Evolutionary conservation across 2,888 invertebrate genomes (phyloP).

Genomic region (Congeria kusceri): DNA sequence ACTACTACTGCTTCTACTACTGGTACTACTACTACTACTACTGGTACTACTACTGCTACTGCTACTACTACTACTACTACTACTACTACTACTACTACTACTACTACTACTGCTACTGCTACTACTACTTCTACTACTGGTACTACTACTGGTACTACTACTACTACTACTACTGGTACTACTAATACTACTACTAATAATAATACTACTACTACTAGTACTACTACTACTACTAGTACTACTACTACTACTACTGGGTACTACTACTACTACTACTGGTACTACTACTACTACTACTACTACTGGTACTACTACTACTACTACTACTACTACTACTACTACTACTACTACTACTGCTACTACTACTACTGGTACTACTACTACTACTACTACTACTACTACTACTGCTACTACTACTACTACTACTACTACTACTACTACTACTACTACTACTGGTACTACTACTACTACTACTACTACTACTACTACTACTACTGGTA

Average conservation of each 20-base stretch:
- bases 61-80: constrained; percentile 43
- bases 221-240: constrained; percentile 37
- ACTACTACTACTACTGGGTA: constrained; percentile 23
- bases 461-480: constrained; percentile 44
- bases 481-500: constrained; percentile 44
- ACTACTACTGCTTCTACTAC: constrained; percentile 30
- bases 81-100: constrained; percentile 45
- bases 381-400: constrained; percentile 38
- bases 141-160: constrained; percentile 42
- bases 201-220: constrained; percentile 41
- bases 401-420: constrained; percentile 29
- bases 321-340: constrained; percentile 22
- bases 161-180: constrained; percentile 43
- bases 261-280: constrained; percentile 16
- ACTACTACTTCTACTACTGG: constrained; percentile 40
- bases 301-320: constrained; percentile 16
- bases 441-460: constrained; percentile 23
- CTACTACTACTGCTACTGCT: constrained; percentile 41
- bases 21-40: constrained; percentile 8
- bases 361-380: constrained; percentile 7
- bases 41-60: constrained; percentile 18
- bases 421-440: constrained; percentile 14
- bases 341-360: constrained; percentile 8
- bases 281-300: constrained; percentile 15
- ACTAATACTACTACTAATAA: constrained; percentile 42